Evolutionary conservation across 2,797 vertebrate species (phyloP).

Genomic region (Microcaecilia unicolor): DNA sequence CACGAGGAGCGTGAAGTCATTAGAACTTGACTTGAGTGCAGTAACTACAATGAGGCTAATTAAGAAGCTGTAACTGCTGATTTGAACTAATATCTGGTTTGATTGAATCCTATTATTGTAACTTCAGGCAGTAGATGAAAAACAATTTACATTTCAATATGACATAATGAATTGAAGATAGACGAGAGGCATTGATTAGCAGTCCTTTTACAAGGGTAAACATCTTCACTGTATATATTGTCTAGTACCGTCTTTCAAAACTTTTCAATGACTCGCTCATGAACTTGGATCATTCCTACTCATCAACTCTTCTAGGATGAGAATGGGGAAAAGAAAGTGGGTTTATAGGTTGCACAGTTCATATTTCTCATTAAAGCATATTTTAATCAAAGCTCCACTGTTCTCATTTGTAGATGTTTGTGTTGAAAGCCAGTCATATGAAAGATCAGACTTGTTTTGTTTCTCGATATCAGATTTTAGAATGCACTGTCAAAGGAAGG

Average conservation of each 20-base stretch:
- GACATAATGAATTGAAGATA: not conserved
- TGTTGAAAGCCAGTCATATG: not conserved
- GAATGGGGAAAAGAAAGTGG: no score
- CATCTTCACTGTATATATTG: not conserved
- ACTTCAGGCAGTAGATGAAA: conserved; percentile 8
- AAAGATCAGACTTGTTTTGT: not conserved
- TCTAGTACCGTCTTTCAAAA: not conserved
- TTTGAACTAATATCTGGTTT: conserved; percentile 19
- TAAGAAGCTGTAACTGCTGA: conserved; percentile 15
- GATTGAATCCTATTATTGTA: conserved; percentile 1
- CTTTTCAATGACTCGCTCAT: not conserved
- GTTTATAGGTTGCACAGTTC: not conserved
- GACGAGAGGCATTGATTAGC: not conserved
- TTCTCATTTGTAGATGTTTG: not conserved
- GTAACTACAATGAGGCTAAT: conserved; percentile 12
- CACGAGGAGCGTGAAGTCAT: conserved; percentile 19
- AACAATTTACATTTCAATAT: conserved; percentile 12
- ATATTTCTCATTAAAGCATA: not conserved
- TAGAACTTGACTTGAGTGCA: conserved; percentile 6
- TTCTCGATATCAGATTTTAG: no score
- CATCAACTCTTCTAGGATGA: not conserved
- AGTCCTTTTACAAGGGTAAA: not conserved
- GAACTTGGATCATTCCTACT: no score
- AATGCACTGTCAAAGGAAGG: no score
- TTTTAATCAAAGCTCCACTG: conserved; percentile 1